Base-by-base conservation (phyloP, 2,797 vertebrate species). In the Oryzias dopingdopingensis region DNA sequence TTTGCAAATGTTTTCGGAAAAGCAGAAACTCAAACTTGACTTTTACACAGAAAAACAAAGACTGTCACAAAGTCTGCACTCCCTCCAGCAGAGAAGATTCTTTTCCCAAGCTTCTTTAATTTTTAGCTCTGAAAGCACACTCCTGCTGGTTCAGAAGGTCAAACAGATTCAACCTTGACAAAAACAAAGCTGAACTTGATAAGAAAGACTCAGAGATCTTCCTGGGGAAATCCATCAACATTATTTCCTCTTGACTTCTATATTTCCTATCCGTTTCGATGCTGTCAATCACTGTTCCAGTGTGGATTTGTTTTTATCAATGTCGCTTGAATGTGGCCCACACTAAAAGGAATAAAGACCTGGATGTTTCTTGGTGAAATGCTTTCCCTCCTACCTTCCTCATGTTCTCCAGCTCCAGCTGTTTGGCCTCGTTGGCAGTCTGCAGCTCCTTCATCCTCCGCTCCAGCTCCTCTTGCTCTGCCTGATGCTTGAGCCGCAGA, bases 381-480 rank as follows among this genome's bases (percentile, higher is more conserved):
- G n/a, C 14, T 64, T 24, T 23, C 6, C 7, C 50, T 32, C 64
- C 73, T 69, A 98, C 97, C 96, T 93, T 96, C 67, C 93, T 87
- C 92, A 99, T 93, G 0, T 89, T 87, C 86, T 98, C 96, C 84
- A 99, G 91, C 7, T 99, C 95, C 12, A 78, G 87, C 76, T 98
- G 96, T 59, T 97, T 98, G 79, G 88, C 93, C 77, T 98, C 96
- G 0, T 97, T 99, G 61, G 96, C 94, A 0, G 72, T 80, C 80
- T 97, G 96, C 59, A 99, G 93, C 40, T 96, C 95, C 51, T 84
- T 95, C 96, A 98, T 98, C 82, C 94, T 93, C 56, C 90, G 82
- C 81, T 96, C 93, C 85, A 98, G 85, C 82, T 96, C 94, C 68
- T 95, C 94, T 67, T 97, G 96, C 62, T 98, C 96, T 0, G 92